Evolutionary conservation across 1,140 invertebrate species (phyloP), one percentile per base, ranked within the genome.

Genomic region (Chlorops oryzae): DNA sequence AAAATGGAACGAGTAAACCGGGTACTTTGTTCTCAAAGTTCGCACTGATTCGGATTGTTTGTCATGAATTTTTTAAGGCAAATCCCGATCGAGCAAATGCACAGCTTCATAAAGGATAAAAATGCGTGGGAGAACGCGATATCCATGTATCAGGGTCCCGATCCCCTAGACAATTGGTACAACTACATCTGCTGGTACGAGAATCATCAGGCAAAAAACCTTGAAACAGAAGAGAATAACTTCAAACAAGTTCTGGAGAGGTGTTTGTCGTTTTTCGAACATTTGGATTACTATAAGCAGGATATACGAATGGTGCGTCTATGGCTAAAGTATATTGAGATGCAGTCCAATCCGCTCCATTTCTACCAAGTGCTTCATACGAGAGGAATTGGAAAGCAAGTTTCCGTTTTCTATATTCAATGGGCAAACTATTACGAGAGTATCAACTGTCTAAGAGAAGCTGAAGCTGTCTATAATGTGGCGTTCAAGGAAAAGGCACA

Each of bases 161-260:
- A 95, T 77, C 90, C 90, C 5, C 71, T 95, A 43, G 85, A 90
- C 63, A 83, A 86, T 52, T 92, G 90, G 86, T 89, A 87, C 63
- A 84, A 87, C 55, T 95, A 93, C 64, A 90, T 92, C 39, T 80
- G 83, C 32, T 95, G 91, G 91, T 81, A 90, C 28, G 91, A 95
- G 65, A 90, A 94, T 63, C 88, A 85, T 73, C 87, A 87, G 10
- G 90, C 87, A 70, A n/a, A n/a, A n/a, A n/a, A n/a, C n/a, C n/a
- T n/a, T n/a, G 84, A 86, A 74, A 89, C 89, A 22, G 84, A 84
- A 57, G 87, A 92, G 63, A 82, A 83, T 18, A 86, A 89, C 51
- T 79, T 90, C 54, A 75, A 79, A 25, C 80, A 80, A 56, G 73
- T 92, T 23, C 74, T 95, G 9, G 85, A 91, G 64, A 81, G 87